A percentile compares a stretch with the other conserved stretches of the same genome.
Conservation (phyloP, 1,140 invertebrate genomes). For the Akabosia matsudoensis region DNA sequence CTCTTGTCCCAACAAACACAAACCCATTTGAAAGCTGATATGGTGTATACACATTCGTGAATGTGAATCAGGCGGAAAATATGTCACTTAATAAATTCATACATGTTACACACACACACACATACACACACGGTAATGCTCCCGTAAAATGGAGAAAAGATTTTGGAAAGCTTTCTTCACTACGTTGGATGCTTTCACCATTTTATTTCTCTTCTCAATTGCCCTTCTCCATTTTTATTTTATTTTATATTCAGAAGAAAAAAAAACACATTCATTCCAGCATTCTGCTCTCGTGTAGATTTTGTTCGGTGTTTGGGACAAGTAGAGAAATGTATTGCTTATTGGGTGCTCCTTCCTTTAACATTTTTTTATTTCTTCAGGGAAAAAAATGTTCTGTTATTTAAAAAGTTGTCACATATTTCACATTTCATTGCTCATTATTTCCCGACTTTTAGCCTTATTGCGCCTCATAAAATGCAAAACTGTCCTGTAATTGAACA, state of each 20-base stretch:
- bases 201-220: background rate
- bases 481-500: background rate
- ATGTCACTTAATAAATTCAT: constrained; percentile 18
- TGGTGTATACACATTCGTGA: background rate
- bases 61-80: constrained; percentile 12
- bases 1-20: too few relatives aligned
- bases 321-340: background rate
- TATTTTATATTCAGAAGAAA: too few relatives aligned
- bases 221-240: background rate
- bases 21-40: too few relatives aligned
- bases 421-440: constrained; percentile 22
- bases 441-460: constrained; percentile 8
- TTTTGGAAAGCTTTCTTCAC: background rate
- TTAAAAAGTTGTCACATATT: constrained; percentile 25
- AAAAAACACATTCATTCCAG: background rate
- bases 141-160: background rate
- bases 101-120: too few relatives aligned
- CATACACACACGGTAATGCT: too few relatives aligned
- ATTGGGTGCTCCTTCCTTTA: background rate
- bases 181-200: background rate
- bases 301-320: background rate
- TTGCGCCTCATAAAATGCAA: constrained; percentile 16
- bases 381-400: background rate
- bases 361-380: background rate
- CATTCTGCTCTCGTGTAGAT: background rate